Evolutionary conservation across 2,888 invertebrate genomes (phyloP), one percentile per base, ranked within the genome.

Genomic region (Pristionchus exspectatus): DNA sequence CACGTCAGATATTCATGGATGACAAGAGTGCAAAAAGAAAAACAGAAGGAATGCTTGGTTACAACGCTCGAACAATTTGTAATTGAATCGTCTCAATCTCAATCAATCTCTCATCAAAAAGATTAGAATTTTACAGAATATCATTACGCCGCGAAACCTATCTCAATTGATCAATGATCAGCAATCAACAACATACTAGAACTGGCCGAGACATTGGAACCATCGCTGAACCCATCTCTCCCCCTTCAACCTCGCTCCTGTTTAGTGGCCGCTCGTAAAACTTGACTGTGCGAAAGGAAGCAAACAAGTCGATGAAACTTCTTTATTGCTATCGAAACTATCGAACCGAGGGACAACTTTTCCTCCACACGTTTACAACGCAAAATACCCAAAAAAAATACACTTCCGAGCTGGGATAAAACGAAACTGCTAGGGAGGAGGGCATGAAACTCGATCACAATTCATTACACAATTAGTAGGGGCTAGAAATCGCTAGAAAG

Each of bases 361-460:
- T 4, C 14, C 18, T 12, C 84, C 33, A 56, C 84, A 56, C 84
- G 84, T 85, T 85, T 85, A 85, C 59, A 85, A 85, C 84, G 84
- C 59, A 27, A 33, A 85, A 38, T 38, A 74, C 38, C 16, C 74
- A 74, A 74, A 33, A 74, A 74, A 74, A 33, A 74, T 74, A 74
- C 21, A 21, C 3, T 74, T 38, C 74, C 14, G 33, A 14, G 30
- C n/a, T n/a, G 72, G 4, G 5, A 38, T 69, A 69, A 69, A 69
- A 69, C n/a, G 10, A 30, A n/a, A 9, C 63, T n/a, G 5, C 63
- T 63, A n/a, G 38, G 44, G 44, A n/a, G 38, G 44, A 9, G 12
- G 44, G 7, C 9, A 9, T 50, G 12, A 50, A 50, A 66, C 10
- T 24, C 24, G 27, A 24, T 27, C 24, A 66, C 30, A 12, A 72